These are phyloP conservation scores for Harpegnathos saltator DNA, from an alignment of 1,140 invertebrate species.

Conservation along the genomic window DNA sequence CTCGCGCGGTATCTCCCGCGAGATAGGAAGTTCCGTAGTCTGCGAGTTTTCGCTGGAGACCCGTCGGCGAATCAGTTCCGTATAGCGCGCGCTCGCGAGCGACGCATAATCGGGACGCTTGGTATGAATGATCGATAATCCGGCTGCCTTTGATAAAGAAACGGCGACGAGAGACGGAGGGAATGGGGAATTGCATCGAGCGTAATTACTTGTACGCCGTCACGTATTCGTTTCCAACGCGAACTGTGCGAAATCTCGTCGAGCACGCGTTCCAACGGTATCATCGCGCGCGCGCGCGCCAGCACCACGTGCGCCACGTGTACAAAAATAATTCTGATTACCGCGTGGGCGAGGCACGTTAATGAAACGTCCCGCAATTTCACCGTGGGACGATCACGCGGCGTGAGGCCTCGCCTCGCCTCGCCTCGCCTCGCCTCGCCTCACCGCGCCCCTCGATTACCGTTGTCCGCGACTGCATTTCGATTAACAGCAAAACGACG, in stretches of 20 bases:
- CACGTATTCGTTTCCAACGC: constrained; percentile 39
- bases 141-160: constrained; percentile 6
- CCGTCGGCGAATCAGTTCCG: too few species aligned
- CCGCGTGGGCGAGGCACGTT: constrained; percentile 28
- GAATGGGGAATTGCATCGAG: constrained; percentile 13
- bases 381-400: background rate
- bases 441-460: constrained; percentile 37
- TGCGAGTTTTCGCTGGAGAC: too few species aligned
- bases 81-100: background rate
- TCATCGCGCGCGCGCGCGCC: constrained; percentile 2
- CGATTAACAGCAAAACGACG: constrained; percentile 67
- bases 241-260: constrained; percentile 44
- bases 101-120: background rate
- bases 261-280: constrained; percentile 15
- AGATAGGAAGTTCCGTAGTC: too few species aligned
- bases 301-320: background rate
- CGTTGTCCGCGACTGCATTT: constrained; percentile 66
- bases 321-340: constrained; percentile 51
- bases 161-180: background rate
- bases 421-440: background rate
- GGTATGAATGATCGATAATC: constrained; percentile 41
- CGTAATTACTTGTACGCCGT: constrained; percentile 27
- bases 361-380: constrained; percentile 52
- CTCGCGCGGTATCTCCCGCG: too few species aligned
- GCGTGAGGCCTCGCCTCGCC: background rate